These are phyloP conservation scores for Orius insidiosus DNA, from an alignment of 1,140 invertebrate species.

Conservation along the genomic window DNA sequence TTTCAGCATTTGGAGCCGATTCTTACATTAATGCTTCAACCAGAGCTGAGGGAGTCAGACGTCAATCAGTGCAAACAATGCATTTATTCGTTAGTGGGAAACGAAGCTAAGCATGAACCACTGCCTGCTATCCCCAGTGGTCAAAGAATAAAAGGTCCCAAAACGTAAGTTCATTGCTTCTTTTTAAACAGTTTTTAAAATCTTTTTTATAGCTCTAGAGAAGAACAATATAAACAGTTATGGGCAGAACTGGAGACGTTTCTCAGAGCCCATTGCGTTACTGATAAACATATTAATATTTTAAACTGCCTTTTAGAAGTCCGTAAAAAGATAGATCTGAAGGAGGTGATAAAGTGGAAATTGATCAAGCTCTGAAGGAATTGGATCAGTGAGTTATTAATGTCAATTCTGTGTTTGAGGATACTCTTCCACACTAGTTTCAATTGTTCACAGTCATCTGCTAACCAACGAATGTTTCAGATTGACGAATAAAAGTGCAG, in stretches of 20 bases:
- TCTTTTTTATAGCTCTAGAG: slow-evolving; percentile 27
- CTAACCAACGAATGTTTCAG: not conserved
- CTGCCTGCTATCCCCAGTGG: slow-evolving; percentile 41
- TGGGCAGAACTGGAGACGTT: slow-evolving; percentile 80
- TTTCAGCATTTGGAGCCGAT: slow-evolving; percentile 73
- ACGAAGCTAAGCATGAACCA: slow-evolving; percentile 70
- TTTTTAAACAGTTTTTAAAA: slow-evolving; percentile 2
- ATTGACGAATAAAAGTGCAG: slow-evolving; percentile 20
- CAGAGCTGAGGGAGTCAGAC: slow-evolving; percentile 66
- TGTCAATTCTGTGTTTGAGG: not conserved
- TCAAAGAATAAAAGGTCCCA: slow-evolving; percentile 31
- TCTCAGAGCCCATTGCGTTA: slow-evolving; percentile 54
- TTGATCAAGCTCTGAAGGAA: slow-evolving; percentile 38
- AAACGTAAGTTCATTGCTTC: slow-evolving; percentile 17
- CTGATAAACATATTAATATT: slow-evolving; percentile 52
- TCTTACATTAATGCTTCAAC: slow-evolving; percentile 60
- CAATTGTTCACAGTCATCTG: not conserved
- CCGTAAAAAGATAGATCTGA: slow-evolving; percentile 32
- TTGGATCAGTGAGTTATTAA: slow-evolving; percentile 32
- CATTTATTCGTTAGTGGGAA: slow-evolving; percentile 60
- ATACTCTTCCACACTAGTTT: not conserved
- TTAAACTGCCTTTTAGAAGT: slow-evolving; percentile 72
- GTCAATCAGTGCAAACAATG: slow-evolving; percentile 75
- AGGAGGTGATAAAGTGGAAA: slow-evolving; percentile 40
- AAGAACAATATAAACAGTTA: slow-evolving; percentile 78